Base-by-base conservation (phyloP, 2,888 invertebrate genomes). In the Drosophila bunnanda region DNA sequence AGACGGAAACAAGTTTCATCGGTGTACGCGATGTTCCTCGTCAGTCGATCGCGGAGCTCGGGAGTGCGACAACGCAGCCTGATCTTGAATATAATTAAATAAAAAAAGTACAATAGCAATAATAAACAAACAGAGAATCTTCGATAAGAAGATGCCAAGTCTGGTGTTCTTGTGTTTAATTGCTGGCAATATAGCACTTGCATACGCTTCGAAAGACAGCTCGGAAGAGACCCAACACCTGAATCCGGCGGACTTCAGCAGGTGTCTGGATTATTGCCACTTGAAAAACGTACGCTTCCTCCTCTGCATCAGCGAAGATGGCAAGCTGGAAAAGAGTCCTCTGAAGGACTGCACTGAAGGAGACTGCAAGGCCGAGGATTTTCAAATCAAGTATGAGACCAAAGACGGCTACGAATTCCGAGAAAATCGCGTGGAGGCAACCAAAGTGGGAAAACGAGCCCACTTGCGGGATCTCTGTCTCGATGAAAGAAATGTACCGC, bases 401-500 rank as follows among this genome's bases (percentile, higher is more conserved):
- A 13, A n/a, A 5, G 13, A 44, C 3, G 56, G 5, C 30, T 60
- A 8, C 44, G 59, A 41, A 28, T 50, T 13, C 1, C 78, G 88
- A 13, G 0, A 4, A 13, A 85, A 86, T 39, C 69, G 54, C 0
- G 87, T 90, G 61, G 55, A 64, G 9, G 55, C 67, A 48, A 85
- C 89, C 6, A 66, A 65, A 53, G 92, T 94, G 41, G 94, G 93
- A 1, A 92, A 93, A 46, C 92, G 93, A 50, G 93, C 93, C 2
- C 93, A 94, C 7, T 56, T 85, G 30, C 79, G 77, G 0, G 80
- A 91, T 41, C 68, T 91, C 0, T 95, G 95, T 76, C 89, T 95
- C 36, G 93, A 94, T 85, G 85, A 90, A 6, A 93, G 94, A 80
- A 94, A 94, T 2, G 89, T 94, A 59, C 95, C 95, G 1, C 93